Evolutionary conservation across 2,888 invertebrate genomes (phyloP).

Genomic region (Nemotelus nigrinus): DNA sequence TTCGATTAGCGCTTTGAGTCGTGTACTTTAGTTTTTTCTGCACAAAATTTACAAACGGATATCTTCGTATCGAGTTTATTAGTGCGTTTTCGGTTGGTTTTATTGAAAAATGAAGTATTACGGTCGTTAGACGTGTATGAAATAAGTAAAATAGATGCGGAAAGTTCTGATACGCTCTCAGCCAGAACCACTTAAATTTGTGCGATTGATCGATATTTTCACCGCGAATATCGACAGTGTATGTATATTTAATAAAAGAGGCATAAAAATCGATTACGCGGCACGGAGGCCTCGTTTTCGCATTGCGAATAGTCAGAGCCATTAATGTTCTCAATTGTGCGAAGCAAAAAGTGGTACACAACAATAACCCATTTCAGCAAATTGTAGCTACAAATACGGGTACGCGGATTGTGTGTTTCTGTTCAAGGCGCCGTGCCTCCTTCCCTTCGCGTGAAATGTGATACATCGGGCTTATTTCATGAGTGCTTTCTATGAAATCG

Average conservation of each 20-base stretch:
- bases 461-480: not conserved
- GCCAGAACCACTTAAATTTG: not conserved
- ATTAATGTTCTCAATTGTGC: not conserved
- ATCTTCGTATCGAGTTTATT: too few relatives aligned
- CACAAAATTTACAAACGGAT: too few relatives aligned
- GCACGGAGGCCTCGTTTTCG: not conserved
- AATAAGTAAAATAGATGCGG: too few relatives aligned
- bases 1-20: constrained; percentile 5
- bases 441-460: constrained; percentile 4
- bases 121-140: too few relatives aligned
- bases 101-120: too few relatives aligned
- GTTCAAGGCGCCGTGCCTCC: too few relatives aligned
- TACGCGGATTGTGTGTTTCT: too few relatives aligned
- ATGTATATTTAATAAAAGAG: not conserved
- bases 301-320: not conserved
- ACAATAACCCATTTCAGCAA: constrained; percentile 1
- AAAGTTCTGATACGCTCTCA: too few relatives aligned
- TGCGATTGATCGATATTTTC: constrained; percentile 37
- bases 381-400: too few relatives aligned
- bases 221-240: not conserved
- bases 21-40: not conserved
- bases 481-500: constrained; percentile 5
- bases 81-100: too few relatives aligned
- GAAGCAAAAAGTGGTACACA: constrained; percentile 14
- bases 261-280: constrained; percentile 24